These are phyloP conservation scores for Litocranius walleri DNA, from an alignment of 2,113 vertebrate genomes.

Conservation along the genomic window DNA sequence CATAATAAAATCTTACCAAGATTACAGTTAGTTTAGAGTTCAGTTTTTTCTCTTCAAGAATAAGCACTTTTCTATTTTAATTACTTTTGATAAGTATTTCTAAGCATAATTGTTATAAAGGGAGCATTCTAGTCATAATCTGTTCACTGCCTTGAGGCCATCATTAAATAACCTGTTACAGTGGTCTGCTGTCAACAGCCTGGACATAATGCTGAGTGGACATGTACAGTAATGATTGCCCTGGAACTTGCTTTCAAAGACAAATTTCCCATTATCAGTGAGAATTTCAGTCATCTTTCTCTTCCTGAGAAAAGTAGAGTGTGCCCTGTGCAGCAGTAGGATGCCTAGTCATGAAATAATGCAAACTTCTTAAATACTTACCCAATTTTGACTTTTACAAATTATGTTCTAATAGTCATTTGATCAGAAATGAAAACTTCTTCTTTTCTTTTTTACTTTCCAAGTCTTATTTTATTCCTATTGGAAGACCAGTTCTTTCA, in stretches of 20 bases:
- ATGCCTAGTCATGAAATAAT: not conserved
- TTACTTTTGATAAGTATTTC: not conserved
- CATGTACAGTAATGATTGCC: not conserved
- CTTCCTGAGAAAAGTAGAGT: not conserved
- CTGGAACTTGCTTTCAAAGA: not conserved
- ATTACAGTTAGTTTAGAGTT: not conserved
- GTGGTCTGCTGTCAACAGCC: accelerated
- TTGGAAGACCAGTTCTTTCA: not conserved
- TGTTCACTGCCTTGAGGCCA: not conserved
- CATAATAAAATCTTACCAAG: not conserved
- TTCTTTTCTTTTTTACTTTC: not conserved
- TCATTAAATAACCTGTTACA: not conserved
- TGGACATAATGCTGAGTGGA: not conserved
- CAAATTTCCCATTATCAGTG: not conserved
- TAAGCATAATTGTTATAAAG: not conserved
- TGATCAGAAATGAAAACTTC: not conserved
- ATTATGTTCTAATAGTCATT: not conserved
- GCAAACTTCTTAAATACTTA: not conserved
- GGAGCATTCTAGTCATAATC: not conserved
- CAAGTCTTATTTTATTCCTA: not conserved
- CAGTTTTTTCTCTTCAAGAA: not conserved
- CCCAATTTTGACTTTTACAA: not conserved
- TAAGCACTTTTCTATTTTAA: conserved; percentile 16
- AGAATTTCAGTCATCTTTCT: not conserved
- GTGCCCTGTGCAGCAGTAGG: accelerated